These are phyloP conservation scores for Pempheris klunzingeri DNA, from an alignment of 2,797 vertebrate genomes.

Conservation along the genomic window DNA sequence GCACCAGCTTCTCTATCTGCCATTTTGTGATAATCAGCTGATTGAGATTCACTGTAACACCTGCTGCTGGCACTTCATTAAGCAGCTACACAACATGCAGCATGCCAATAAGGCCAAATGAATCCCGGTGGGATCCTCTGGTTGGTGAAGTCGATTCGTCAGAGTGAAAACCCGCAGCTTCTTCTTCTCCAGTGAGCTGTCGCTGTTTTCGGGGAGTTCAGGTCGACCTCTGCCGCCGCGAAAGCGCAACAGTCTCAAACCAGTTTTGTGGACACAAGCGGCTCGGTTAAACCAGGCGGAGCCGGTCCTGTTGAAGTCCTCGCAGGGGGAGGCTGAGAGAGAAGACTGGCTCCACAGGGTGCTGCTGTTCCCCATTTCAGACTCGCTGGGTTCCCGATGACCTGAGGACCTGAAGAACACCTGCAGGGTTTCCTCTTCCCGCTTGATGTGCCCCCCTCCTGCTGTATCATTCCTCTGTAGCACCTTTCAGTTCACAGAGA, in stretches of 20 bases:
- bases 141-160: background rate
- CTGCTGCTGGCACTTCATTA: slow-evolving; percentile 3
- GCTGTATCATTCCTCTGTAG: background rate
- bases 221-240: background rate
- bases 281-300: background rate
- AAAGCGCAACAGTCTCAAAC: background rate
- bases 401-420: slow-evolving; percentile 5
- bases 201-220: background rate
- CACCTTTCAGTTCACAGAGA: background rate
- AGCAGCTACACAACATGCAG: background rate
- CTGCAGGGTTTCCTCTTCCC: slow-evolving; percentile 48
- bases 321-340: slow-evolving; percentile 40
- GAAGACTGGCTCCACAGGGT: slow-evolving; percentile 17
- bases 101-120: background rate
- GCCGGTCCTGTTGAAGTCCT: slow-evolving; percentile 23
- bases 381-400: slow-evolving; percentile 64
- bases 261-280: background rate
- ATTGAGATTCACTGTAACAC: background rate
- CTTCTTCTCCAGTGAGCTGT: background rate
- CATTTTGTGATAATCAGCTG: slow-evolving; percentile 8
- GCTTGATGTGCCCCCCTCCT: background rate
- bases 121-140: background rate
- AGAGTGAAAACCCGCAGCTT: background rate
- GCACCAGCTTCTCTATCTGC: background rate
- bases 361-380: slow-evolving; percentile 32